These are phyloP conservation scores for Arrhopalites spinosus DNA, from an alignment of 2,888 invertebrate species.

Conservation along the genomic window DNA sequence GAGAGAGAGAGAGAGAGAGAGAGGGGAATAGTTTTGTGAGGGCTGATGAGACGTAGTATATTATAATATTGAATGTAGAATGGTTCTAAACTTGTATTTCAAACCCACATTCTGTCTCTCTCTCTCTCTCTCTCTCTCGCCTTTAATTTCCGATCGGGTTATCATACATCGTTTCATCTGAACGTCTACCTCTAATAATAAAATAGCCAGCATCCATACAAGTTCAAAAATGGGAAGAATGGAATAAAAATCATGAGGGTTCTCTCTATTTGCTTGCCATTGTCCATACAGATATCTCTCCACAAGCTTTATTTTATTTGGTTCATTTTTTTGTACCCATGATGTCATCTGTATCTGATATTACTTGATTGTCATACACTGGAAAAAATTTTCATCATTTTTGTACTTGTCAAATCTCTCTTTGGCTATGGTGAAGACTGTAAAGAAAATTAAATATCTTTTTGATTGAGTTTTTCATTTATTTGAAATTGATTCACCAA, in stretches of 20 bases:
- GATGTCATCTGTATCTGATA: too few relatives aligned
- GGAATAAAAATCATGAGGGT: background rate
- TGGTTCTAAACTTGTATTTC: background rate
- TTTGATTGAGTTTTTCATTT: too few relatives aligned
- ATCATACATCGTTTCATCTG: slow-evolving; percentile 5
- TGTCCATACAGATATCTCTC: background rate
- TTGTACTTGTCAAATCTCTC: too few relatives aligned
- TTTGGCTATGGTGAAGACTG: too few relatives aligned
- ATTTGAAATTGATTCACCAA: too few relatives aligned
- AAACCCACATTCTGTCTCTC: background rate
- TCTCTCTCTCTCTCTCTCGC: background rate
- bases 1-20: background rate
- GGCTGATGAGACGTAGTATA: background rate
- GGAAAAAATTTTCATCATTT: too few relatives aligned
- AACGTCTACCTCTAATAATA: background rate
- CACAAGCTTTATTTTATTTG: background rate
- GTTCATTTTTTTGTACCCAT: too few relatives aligned
- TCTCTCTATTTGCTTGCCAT: background rate
- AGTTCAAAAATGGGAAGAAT: background rate
- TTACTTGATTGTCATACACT: too few relatives aligned
- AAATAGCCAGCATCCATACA: background rate
- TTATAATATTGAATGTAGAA: background rate
- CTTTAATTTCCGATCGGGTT: slow-evolving; percentile 30
- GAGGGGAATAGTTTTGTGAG: background rate
- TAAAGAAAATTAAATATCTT: too few relatives aligned